Percentiles rank a stretch among this genome's conserved stretches.
Evolutionary conservation across 2,113 vertebrate species (phyloP).

Genomic region (Cyanoramphus novaezelandiae): DNA sequence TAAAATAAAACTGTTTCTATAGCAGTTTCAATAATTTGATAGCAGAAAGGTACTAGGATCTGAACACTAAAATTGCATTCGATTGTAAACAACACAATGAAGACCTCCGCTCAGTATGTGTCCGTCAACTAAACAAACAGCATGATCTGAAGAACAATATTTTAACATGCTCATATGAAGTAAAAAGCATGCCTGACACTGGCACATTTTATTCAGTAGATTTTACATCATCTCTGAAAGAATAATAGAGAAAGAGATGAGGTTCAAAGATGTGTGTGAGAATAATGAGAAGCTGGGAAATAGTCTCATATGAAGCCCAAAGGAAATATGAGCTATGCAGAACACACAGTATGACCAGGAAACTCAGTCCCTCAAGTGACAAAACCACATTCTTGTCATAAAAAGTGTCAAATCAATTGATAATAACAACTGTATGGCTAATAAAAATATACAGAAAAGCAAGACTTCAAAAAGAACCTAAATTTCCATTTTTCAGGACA

Average conservation of each 20-base stretch:
- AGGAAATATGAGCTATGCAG: background rate
- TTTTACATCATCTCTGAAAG: background rate
- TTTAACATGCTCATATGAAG: background rate
- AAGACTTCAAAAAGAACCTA: background rate
- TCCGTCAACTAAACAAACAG: background rate
- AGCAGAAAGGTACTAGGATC: background rate
- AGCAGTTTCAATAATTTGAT: background rate
- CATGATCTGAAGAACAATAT: background rate
- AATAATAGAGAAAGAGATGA: background rate
- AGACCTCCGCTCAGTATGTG: background rate
- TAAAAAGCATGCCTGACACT: background rate
- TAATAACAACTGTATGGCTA: background rate
- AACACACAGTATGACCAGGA: background rate
- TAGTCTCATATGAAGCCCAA: background rate
- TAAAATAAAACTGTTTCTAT: background rate
- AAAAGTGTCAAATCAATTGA: background rate
- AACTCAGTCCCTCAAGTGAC: background rate
- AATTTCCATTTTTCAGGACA: background rate
- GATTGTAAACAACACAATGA: background rate
- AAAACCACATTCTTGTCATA: background rate
- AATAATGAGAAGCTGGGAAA: background rate
- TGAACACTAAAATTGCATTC: background rate
- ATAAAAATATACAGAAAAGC: background rate
- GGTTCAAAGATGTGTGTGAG: background rate
- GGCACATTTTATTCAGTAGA: background rate